Evolutionary conservation across 1,140 invertebrate species (phyloP).

Genomic region (Harlomillsia oculata): DNA sequence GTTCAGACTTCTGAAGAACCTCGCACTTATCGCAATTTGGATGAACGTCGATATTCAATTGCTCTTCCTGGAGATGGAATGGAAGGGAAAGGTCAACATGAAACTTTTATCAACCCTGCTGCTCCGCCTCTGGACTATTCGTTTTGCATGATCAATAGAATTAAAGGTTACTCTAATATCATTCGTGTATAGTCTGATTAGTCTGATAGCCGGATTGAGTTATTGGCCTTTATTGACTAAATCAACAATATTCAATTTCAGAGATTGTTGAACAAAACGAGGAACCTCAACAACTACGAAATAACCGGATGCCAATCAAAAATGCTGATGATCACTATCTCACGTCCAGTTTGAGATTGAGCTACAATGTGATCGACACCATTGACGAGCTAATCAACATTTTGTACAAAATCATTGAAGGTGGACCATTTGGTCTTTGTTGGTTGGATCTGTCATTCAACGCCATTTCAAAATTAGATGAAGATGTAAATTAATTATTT

Average conservation of each 20-base stretch:
- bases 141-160: slow-evolving; percentile 22
- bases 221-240: no score
- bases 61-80: no score
- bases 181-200: no score
- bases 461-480: slow-evolving; percentile 24
- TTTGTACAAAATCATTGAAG: slow-evolving; percentile 30
- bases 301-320: slow-evolving; percentile 21
- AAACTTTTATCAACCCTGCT: no score
- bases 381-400: slow-evolving; percentile 27
- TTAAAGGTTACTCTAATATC: slow-evolving; percentile 17
- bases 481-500: slow-evolving; percentile 31
- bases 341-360: slow-evolving; percentile 28
- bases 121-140: slow-evolving; percentile 33
- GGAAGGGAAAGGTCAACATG: no score
- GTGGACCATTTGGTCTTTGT: slow-evolving; percentile 30
- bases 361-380: slow-evolving; percentile 28
- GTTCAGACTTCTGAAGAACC: not conserved
- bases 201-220: no score
- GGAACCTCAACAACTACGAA: slow-evolving; percentile 16
- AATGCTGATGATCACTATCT: slow-evolving; percentile 27
- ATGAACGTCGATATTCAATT: slow-evolving; percentile 25
- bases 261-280: slow-evolving; percentile 22
- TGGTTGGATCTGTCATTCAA: slow-evolving; percentile 34
- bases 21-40: slow-evolving; percentile 16
- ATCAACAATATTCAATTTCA: not conserved